phyloP scores from a whole-genome alignment of 1,140 invertebrate species.

The Listronotus bonariensis region DNA sequence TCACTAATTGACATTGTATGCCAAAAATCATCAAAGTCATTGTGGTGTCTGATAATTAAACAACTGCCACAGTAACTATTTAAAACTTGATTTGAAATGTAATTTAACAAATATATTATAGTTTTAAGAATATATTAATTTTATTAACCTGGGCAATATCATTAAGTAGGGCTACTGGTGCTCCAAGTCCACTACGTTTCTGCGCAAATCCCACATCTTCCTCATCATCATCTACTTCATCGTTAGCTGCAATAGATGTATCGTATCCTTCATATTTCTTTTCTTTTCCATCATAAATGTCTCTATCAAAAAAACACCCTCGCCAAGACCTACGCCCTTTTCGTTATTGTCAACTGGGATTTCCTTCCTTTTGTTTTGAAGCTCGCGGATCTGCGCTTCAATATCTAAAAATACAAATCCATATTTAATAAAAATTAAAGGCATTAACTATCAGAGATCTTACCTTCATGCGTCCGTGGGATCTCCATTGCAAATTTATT shows the following conservation, averaged over 20 bases:
- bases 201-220: constrained; percentile 76
- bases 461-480: constrained; percentile 31
- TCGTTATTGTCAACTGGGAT: constrained; percentile 65
- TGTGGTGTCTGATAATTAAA: too few species aligned
- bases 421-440: constrained; percentile 2
- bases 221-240: constrained; percentile 88
- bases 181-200: constrained; percentile 78
- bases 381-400: constrained; percentile 88
- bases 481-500: constrained; percentile 21
- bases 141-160: constrained; percentile 80
- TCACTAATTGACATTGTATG: too few species aligned
- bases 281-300: constrained; percentile 86
- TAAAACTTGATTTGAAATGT: too few species aligned
- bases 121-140: too few species aligned
- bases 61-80: too few species aligned
- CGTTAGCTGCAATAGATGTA: constrained; percentile 93
- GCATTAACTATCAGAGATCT: not conserved
- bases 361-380: constrained; percentile 86
- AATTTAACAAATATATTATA: too few species aligned
- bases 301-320: constrained; percentile 88
- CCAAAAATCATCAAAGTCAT: too few species aligned
- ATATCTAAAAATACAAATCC: constrained; percentile 69
- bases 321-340: constrained; percentile 83
- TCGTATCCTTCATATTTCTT: constrained; percentile 92
- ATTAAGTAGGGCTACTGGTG: constrained; percentile 85